These are phyloP conservation scores for Ploceus nigricollis DNA, from an alignment of 2,113 vertebrate species.

Conservation along the genomic window DNA sequence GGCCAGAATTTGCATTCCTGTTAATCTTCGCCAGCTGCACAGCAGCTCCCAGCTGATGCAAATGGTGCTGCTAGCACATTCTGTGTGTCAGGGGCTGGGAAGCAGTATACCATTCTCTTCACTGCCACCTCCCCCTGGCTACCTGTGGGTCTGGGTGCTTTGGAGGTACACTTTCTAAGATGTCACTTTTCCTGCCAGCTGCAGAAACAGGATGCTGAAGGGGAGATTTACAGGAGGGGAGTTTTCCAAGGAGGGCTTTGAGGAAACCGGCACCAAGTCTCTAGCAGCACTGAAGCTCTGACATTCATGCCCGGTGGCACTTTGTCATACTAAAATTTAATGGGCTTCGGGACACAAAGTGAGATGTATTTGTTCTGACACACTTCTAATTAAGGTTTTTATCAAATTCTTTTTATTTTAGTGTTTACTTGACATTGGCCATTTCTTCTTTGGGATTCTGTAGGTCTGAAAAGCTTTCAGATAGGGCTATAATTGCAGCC, in stretches of 20 bases:
- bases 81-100: not conserved
- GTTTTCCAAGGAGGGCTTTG: not conserved
- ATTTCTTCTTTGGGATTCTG: not conserved
- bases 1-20: not conserved
- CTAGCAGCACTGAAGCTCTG: not conserved
- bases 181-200: not conserved
- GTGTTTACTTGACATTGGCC: not conserved
- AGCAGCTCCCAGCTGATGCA: not conserved
- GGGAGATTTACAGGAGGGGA: not conserved
- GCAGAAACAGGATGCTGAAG: not conserved
- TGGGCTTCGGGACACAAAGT: not conserved
- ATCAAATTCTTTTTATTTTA: not conserved
- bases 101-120: not conserved
- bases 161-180: not conserved
- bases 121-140: not conserved
- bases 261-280: not conserved
- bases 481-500: not conserved
- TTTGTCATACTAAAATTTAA: not conserved
- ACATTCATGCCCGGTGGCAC: not conserved
- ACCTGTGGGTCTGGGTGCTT: not conserved
- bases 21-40: not conserved
- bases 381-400: conserved; percentile 44
- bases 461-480: not conserved
- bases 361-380: conserved; percentile 19
- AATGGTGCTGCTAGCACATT: not conserved